These are phyloP conservation scores for Sipha maydis DNA, from an alignment of 2,888 invertebrate genomes.

Conservation along the genomic window DNA sequence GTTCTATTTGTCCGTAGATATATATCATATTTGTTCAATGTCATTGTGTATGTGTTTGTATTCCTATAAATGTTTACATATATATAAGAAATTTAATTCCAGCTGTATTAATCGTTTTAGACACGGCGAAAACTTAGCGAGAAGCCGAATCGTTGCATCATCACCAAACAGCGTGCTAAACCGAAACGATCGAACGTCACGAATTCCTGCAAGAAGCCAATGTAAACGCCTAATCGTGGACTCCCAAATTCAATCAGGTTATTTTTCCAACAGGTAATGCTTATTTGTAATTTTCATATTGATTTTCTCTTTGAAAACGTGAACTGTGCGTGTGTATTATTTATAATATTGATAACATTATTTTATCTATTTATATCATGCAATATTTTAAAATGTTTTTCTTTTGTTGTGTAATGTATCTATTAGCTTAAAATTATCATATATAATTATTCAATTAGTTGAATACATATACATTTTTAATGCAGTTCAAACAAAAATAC, in stretches of 20 bases:
- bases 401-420: no score
- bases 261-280: constrained; percentile 65
- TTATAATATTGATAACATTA: no score
- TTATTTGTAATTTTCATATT: background rate
- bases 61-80: no score
- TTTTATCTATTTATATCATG: no score
- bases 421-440: no score
- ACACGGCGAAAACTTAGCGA: constrained; percentile 45
- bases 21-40: background rate
- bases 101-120: constrained; percentile 7
- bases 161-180: background rate
- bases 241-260: constrained; percentile 65
- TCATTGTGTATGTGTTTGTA: background rate
- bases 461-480: no score
- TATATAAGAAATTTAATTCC: background rate
- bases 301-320: background rate
- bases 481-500: no score
- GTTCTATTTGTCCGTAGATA: background rate
- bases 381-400: no score
- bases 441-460: no score
- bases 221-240: constrained; percentile 65
- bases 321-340: background rate
- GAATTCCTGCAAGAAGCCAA: constrained; percentile 51
- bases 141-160: background rate
- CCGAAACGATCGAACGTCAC: constrained; percentile 12